Evolutionary conservation across 2,888 invertebrate species (phyloP), one percentile per base, ranked within the genome.

Genomic region (Epinotia bilunana): DNA sequence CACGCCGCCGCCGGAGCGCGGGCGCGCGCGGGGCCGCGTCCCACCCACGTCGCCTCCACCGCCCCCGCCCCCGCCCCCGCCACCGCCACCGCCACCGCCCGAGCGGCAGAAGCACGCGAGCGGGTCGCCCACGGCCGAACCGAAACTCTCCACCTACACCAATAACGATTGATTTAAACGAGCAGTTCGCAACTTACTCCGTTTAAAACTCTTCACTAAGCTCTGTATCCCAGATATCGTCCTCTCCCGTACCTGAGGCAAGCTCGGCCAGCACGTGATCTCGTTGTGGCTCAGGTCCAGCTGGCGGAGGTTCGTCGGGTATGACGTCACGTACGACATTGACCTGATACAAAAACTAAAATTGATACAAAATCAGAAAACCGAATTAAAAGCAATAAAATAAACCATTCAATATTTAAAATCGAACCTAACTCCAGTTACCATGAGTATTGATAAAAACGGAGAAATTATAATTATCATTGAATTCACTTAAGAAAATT

Each of bases 201-300:
- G 7, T 33, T 33, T 33, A 39, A 39, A 46, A 46, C 13, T 13
- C 46, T 4, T 13, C 46, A 46, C 46, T 46, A 12, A 2, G 13
- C 46, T 46, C 46, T 3, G 13, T 46, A 46, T 13, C 16, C 5
- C 13, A 16, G 5, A 49, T 5, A 16, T 13, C 16, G 39, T 1
- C 39, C 33, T 13, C 12, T 61, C 43, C 77, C 78, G 92, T 33
- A 97, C 96, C 86, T 96, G 96, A 0, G 97, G 97, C 79, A 98
- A 90, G 86, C 97, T 97, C 0, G 98, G 98, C 98, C 98, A 99
- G 83, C 97, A 97, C 0, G 96, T 96, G 80, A 99, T 97, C 89
- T 97, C 96, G 90, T 99, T 99, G 87, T 98, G 97, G 64, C 98
- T 98, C 55, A 99, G 94, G 91, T 99, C 99, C 60, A 99, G 91